These are phyloP conservation scores for Hiodon tergisus DNA, from an alignment of 2,113 vertebrate species.

Conservation along the genomic window DNA sequence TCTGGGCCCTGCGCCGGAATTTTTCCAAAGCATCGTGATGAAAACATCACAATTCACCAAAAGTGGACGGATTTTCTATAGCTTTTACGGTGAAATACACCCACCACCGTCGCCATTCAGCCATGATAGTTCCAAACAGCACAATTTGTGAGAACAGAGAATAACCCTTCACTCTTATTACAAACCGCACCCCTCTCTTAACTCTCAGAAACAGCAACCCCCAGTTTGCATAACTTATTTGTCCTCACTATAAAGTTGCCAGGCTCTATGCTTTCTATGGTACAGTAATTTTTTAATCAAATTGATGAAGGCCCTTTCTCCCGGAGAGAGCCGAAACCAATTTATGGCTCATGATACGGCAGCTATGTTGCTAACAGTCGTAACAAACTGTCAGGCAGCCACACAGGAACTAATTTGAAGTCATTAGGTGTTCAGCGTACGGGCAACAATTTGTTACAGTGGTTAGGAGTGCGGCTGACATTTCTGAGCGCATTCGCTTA, in stretches of 20 bases:
- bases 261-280: conserved; percentile 80
- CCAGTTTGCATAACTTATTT: conserved; percentile 63
- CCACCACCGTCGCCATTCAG: conserved; percentile 47
- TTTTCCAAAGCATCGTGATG: conserved; percentile 15
- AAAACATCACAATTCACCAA: conserved; percentile 29
- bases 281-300: conserved; percentile 99
- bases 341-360: conserved; percentile 99
- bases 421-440: conserved; percentile 98
- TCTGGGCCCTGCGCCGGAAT: conserved; percentile 13
- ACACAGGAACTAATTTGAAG: conserved; percentile 99
- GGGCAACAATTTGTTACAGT: conserved; percentile 99
- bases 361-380: conserved; percentile 96
- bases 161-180: not conserved
- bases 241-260: conserved; percentile 73
- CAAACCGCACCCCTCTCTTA: conserved; percentile 13
- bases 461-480: conserved; percentile 85
- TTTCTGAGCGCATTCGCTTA: conserved; percentile 89
- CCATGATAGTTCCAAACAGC: not conserved
- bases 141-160: not conserved
- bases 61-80: conserved; percentile 38
- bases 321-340: conserved; percentile 92
- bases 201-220: conserved; percentile 4
- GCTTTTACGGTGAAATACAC: conserved; percentile 46
- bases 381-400: conserved; percentile 98
- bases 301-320: conserved; percentile 90